A percentile compares a stretch with the other conserved stretches of the same genome.
Evolutionary conservation across 2,113 vertebrate species (phyloP).

Genomic region (Tragelaphus imberbis): DNA sequence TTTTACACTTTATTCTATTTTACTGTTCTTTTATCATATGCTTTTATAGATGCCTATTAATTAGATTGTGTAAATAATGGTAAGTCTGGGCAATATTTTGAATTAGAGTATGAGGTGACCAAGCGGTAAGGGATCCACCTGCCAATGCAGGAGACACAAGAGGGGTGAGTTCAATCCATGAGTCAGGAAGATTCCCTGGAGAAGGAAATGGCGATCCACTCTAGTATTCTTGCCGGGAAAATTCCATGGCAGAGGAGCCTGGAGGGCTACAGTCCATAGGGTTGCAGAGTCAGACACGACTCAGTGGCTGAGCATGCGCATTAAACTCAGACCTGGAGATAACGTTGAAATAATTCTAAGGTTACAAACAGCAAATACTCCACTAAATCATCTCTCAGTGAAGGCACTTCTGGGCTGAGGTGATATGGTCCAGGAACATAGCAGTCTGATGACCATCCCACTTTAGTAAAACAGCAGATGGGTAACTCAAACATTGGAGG

Average conservation of each 20-base stretch:
- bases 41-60: constrained; percentile 42
- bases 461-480: background rate
- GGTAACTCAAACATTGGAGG: background rate
- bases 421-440: rapidly evolving
- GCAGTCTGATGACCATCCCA: background rate
- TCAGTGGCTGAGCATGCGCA: background rate
- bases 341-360: background rate
- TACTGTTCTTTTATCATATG: constrained; percentile 27
- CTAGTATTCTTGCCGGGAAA: background rate
- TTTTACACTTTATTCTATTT: constrained; percentile 39
- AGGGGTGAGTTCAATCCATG: background rate
- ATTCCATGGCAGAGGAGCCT: background rate
- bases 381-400: background rate
- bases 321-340: background rate
- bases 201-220: background rate
- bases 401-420: background rate
- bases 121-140: background rate
- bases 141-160: background rate
- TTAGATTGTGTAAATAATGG: background rate
- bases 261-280: background rate
- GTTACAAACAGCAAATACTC: background rate
- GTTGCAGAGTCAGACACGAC: background rate
- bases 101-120: background rate
- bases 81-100: background rate
- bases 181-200: background rate